Evolutionary conservation across 2,113 vertebrate genomes (phyloP), one percentile per base, ranked within the genome.

Genomic region (Scartelaos histophorus): DNA sequence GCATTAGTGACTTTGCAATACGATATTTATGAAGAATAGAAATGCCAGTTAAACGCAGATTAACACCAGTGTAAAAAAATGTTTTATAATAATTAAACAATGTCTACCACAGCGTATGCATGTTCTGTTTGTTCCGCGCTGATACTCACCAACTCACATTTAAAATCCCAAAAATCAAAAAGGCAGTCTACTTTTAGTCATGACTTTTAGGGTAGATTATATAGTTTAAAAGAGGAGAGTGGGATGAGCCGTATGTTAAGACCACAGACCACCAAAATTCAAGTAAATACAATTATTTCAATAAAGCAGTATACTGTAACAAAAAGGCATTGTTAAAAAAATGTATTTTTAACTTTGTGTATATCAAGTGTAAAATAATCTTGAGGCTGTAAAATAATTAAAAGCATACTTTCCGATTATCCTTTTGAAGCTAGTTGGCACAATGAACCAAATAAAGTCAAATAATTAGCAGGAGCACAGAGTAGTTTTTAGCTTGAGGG

Each of bases 361-460:
- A 29, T 29, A 2, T 29, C 29, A 29, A 29, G 29, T 2, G 29
- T 61, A 29, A 17, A 2, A 57, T 46, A 13, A 51, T 68, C 78
- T 78, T 22, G 25, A 66, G 47, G 72, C 47, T 13, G 0, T 13
- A 6, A 34, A 3, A 21, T 45, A 53, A 54, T 34, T 54, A 46
- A 51, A 15, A 47, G 4, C 57, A 47, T 19, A 67, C 58, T 54
- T 54, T 54, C n/a, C 1, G 2, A 21, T 54, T 66, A 19, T 25
- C 62, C 45, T 45, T 77, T 65, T 7, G 21, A 67, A 77, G 66
- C 17, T 34, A 13, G 60, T 67, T 62, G 22, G 35, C 46, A 45
- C 53, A 73, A 78, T 61, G 60, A 79, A 13, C 65, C 17, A 13
- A 64, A n/a, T 29, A 17, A 61, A 78, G 46, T 22, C 13, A 21